Evolutionary conservation across 2,888 invertebrate genomes (phyloP), one percentile per base, ranked within the genome.

Genomic region (Andricus quercusramuli): DNA sequence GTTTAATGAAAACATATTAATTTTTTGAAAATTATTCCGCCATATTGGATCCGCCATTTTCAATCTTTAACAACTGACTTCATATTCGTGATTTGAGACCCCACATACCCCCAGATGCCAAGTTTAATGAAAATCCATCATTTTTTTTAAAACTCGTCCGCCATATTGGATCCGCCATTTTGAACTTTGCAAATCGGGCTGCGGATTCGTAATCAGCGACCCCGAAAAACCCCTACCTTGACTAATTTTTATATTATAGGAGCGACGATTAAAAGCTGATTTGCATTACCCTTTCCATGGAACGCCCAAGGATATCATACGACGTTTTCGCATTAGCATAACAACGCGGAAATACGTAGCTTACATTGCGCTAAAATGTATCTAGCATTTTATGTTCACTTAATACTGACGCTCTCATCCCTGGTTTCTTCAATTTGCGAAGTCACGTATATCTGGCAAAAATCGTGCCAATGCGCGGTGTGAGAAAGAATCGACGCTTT

Each of bases 341-440:
- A 70, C 70, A 70, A 70, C 70, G 70, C 70, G 70, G 70, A 70
- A 70, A 70, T 70, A 70, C 70, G 70, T 70, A 70, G 51, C 70
- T 70, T 70, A 70, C 70, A 70, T 70, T 51, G 70, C 51, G 70
- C 51, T 70, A 70, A 70, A 70, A 70, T 70, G 70, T 70, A 70
- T 29, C 29, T 51, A 70, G 29, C 32, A 70, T 70, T 70, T 70
- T 70, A 70, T 70, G 47, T 51, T 70, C 70, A 51, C 70, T 51
- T 70, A 70, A 51, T 70, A 51, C 51, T 20, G 32, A 70, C 32
- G 20, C 70, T 70, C 51, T 70, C 70, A 70, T 70, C 70, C 70
- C 70, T 51, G 51, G 32, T 70, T 70, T 81, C 22, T 81, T 66
- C 70, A 64, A 81, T 82, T 82, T 78, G 59, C 81, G 65, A 78